phyloP scores from a whole-genome alignment of 2,113 vertebrate genomes.

The Nestor notabilis region DNA sequence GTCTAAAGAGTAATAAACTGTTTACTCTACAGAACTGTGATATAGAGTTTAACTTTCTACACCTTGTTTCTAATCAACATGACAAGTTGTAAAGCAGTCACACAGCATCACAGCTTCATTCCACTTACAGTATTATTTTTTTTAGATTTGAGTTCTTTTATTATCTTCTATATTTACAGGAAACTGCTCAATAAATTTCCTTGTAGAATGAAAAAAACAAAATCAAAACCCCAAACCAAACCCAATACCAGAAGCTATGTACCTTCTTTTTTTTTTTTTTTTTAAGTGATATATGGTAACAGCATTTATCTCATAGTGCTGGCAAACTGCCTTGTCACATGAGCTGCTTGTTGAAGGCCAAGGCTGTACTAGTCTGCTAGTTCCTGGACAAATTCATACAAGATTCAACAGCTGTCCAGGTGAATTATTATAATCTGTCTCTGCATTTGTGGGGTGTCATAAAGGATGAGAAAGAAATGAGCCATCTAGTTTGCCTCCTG shows the following conservation, averaged over 20 bases:
- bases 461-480: neutral
- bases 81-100: neutral
- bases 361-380: neutral
- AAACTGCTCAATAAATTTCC: neutral
- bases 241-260: neutral
- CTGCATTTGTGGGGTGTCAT: neutral
- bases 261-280: neutral
- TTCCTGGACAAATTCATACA: neutral
- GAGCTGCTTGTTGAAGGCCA: neutral
- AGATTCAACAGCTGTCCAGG: neutral
- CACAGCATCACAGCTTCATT: neutral
- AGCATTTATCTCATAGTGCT: neutral
- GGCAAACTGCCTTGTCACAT: neutral
- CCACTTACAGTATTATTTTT: neutral
- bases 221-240: neutral
- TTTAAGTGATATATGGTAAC: neutral
- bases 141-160: neutral
- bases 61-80: neutral
- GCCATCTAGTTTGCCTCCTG: neutral
- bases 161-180: neutral
- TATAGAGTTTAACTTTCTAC: neutral
- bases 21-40: neutral
- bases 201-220: neutral
- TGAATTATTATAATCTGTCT: neutral
- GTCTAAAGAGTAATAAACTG: neutral